These are phyloP conservation scores for Allygus modestus DNA, from an alignment of 2,888 invertebrate species.

Conservation along the genomic window DNA sequence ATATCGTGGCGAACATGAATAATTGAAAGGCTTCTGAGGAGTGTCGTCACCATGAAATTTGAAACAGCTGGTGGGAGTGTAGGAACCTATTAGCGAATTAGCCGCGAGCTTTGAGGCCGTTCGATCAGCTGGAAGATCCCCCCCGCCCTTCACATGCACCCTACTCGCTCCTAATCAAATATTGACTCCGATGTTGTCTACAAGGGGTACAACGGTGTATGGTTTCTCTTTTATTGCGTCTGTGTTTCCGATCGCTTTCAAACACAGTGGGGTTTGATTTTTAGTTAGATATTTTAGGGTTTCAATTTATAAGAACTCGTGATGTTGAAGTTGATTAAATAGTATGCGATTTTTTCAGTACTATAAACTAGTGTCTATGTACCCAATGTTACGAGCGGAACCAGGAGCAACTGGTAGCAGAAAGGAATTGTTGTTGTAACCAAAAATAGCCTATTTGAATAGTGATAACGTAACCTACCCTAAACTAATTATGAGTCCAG, in stretches of 20 bases:
- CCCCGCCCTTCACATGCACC: not conserved
- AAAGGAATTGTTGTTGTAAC: too few relatives aligned
- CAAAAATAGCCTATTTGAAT: too few relatives aligned
- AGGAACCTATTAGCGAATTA: constrained; percentile 58
- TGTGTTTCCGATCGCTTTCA: constrained; percentile 18
- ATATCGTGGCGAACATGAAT: not conserved
- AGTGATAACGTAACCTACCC: too few relatives aligned
- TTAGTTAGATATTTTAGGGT: not conserved
- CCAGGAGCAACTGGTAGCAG: too few relatives aligned
- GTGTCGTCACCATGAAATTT: constrained; percentile 32
- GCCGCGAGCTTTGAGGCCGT: constrained; percentile 26
- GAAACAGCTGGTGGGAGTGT: constrained; percentile 53
- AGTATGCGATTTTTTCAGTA: too few relatives aligned
- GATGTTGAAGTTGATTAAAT: too few relatives aligned
- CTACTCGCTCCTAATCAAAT: constrained; percentile 50
- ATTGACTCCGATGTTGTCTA: constrained; percentile 47
- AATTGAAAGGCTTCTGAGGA: not conserved
- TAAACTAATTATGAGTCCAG: too few relatives aligned
- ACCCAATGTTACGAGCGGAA: too few relatives aligned
- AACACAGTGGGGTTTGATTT: not conserved
- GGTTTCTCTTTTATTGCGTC: constrained; percentile 36
- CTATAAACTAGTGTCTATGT: too few relatives aligned
- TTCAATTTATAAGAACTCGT: too few relatives aligned
- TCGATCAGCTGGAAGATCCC: constrained; percentile 46
- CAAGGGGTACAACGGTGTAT: constrained; percentile 8